Conservation (phyloP, 2,888 invertebrate genomes). For the Mechanitis messenoides region DNA sequence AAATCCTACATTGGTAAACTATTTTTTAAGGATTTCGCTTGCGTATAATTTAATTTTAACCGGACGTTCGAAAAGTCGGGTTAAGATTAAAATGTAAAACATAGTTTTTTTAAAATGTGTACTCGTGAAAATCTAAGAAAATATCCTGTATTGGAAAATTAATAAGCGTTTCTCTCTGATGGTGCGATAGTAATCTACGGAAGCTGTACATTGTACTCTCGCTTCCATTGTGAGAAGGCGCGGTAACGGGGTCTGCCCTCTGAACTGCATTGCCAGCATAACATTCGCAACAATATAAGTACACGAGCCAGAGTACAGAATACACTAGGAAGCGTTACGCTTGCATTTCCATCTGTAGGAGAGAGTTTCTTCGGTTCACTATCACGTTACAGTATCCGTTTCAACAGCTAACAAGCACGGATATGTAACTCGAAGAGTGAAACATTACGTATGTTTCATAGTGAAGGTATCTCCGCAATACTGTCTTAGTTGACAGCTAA, state of each 20-base stretch:
- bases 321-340: constrained; percentile 69
- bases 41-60: too few relatives aligned
- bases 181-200: constrained; percentile 60
- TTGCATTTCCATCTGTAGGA: constrained; percentile 65
- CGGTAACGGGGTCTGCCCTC: constrained; percentile 59
- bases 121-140: too few relatives aligned
- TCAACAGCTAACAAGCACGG: constrained; percentile 56
- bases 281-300: constrained; percentile 48
- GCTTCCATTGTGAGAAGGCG: constrained; percentile 61
- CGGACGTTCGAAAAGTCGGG: too few relatives aligned
- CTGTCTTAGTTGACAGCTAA: constrained; percentile 53
- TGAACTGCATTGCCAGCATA: constrained; percentile 53
- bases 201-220: constrained; percentile 58
- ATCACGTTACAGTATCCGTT: constrained; percentile 64
- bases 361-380: constrained; percentile 59
- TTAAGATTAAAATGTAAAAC: too few relatives aligned
- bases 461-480: constrained; percentile 46
- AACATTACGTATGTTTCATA: constrained; percentile 38
- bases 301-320: constrained; percentile 45
- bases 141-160: too few relatives aligned
- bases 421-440: constrained; percentile 59
- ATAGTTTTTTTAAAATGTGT: too few relatives aligned
- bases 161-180: constrained; percentile 4
- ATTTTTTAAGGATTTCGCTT: too few relatives aligned
- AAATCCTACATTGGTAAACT: too few relatives aligned